A percentile compares a stretch with the other conserved stretches of the same genome.
Conservation (phyloP, 2,888 invertebrate genomes). For the Terebella lapidaria region DNA sequence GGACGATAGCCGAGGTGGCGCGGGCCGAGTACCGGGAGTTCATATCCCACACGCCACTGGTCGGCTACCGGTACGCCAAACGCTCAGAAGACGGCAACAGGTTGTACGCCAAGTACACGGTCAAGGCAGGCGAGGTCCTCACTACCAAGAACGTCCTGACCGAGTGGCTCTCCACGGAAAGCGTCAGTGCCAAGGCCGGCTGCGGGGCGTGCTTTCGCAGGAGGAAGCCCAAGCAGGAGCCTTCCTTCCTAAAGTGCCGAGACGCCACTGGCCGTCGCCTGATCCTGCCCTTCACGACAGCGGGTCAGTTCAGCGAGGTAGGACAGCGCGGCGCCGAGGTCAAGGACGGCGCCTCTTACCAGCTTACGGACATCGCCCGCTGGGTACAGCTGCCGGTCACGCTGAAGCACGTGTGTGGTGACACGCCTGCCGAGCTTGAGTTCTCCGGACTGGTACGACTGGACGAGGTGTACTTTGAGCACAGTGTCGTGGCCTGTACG, state of each 20-base stretch:
- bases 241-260: background rate
- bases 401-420: background rate
- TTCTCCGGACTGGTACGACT: background rate
- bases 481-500: background rate
- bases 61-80: background rate
- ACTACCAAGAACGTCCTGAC: background rate
- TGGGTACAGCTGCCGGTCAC: background rate
- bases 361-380: background rate
- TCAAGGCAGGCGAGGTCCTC: background rate
- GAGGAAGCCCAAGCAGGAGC: background rate
- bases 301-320: background rate
- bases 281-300: background rate
- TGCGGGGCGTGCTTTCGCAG: background rate
- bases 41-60: background rate
- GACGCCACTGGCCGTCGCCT: background rate
- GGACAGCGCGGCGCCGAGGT: no score
- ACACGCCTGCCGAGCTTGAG: background rate
- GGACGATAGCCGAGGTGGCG: background rate
- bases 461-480: background rate
- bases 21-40: background rate
- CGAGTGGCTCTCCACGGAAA: background rate
- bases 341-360: background rate
- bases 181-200: no score
- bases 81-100: background rate
- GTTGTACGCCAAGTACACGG: background rate